Conservation (phyloP, 2,113 vertebrate species). For the Typhlomys cinereus region DNA sequence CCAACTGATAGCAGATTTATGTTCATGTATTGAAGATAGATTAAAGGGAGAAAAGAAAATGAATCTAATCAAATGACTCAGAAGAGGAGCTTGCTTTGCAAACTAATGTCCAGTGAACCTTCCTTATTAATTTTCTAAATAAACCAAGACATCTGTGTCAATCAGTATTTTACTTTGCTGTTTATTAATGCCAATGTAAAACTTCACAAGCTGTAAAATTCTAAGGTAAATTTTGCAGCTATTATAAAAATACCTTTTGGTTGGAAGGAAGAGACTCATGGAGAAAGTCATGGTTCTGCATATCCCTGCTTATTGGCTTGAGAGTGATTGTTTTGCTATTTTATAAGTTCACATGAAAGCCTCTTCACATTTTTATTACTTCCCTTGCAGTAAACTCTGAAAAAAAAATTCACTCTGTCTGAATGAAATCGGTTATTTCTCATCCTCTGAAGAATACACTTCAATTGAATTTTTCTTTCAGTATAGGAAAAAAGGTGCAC, state of each 20-base stretch:
- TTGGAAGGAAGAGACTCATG: conserved; percentile 34
- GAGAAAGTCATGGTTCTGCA: conserved; percentile 43
- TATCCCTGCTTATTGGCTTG: conserved; percentile 22
- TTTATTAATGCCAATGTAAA: not conserved
- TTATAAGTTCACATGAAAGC: conserved; percentile 47
- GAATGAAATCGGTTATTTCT: conserved; percentile 64
- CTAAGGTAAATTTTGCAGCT: conserved; percentile 59
- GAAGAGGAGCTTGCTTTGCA: not conserved
- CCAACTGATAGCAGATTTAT: not conserved
- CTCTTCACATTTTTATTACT: conserved; percentile 63
- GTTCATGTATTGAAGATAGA: not conserved
- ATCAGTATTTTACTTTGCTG: not conserved
- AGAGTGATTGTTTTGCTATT: conserved; percentile 14
- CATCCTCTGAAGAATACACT: conserved; percentile 59
- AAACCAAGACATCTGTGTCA: conserved; percentile 28
- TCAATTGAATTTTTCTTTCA: conserved; percentile 60
- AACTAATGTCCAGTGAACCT: conserved; percentile 2
- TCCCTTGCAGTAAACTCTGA: conserved; percentile 43
- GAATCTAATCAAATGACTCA: not conserved
- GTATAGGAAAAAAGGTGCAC: conserved; percentile 2
- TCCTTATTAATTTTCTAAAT: conserved; percentile 64
- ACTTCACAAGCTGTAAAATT: conserved; percentile 36
- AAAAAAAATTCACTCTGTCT: conserved; percentile 31
- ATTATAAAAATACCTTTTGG: conserved; percentile 59
- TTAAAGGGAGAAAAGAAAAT: not conserved